Base-by-base conservation (phyloP, 2,888 invertebrate genomes). In the Plutella xylostella region DNA sequence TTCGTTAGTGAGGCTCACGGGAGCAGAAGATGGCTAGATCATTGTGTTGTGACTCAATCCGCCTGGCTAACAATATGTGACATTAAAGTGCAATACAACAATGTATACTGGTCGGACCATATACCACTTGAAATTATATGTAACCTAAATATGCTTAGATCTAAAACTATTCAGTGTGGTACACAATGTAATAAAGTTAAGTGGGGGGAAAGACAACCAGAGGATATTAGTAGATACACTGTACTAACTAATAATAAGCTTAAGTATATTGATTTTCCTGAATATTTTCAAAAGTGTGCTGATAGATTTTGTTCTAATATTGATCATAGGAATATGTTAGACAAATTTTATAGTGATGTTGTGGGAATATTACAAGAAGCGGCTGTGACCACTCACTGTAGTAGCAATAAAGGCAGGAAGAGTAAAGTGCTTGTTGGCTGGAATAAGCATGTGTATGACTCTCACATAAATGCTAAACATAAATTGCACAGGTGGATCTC, bases 1-100 rank as follows among this genome's bases (percentile, higher is more conserved):
- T 45, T 35, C 28, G 35, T 35, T 3, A 45, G 45, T 41, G 40
- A 33, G 2, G 34, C 25, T 3, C 40, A 41, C 4, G 22, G 40
- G 6, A 35, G 40, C 3, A 21, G 22, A 7, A 40, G 45, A 5
- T 45, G 41, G 40, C 34, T 45, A 19, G 45, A 45, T 21, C 45
- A 45, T 15, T 45, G 45, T n/a, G 33, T 45, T 5, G 34, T 25
- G 1, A 40, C 40, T 11, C 34, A n/a, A 15, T 25, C 41, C 0
- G 45, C 41, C 2, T 11, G 1, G 15, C 17, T 6, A 14, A 7
- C 40, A 6, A 15, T 40, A 6, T 6, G 9, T 3, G 3, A 14
- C 14, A n/a, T 40, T 15, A 25, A n/a, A 11, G 40, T 40, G 7
- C 17, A 15, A 4, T 19, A 19, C 9, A 12, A 40, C n/a, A 28